A percentile compares a stretch with the other conserved stretches of the same genome.
phyloP scores from a whole-genome alignment of 1,140 invertebrate species.

The Calephelis virginiensis region DNA sequence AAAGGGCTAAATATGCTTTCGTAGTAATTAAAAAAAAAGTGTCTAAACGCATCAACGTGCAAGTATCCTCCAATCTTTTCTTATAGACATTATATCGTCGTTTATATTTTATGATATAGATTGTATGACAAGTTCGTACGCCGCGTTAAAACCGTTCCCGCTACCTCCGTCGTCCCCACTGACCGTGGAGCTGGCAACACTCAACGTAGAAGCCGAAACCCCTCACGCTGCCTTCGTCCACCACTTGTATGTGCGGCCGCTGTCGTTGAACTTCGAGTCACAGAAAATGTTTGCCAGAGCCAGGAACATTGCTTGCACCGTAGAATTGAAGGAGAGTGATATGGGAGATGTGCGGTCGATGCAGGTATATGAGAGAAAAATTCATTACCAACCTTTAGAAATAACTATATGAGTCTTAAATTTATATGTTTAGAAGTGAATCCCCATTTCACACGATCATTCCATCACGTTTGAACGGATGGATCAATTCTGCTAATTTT shows the following conservation, averaged over 20 bases:
- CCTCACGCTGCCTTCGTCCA: slow-evolving; percentile 91
- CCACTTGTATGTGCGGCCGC: slow-evolving; percentile 94
- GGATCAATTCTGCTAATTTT: too few species aligned
- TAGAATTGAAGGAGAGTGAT: slow-evolving; percentile 89
- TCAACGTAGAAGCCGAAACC: slow-evolving; percentile 86
- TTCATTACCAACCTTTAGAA: neutral
- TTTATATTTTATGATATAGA: slow-evolving; percentile 78
- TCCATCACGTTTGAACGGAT: too few species aligned
- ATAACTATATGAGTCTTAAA: too few species aligned
- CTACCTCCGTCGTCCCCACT: slow-evolving; percentile 85
- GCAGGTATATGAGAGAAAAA: slow-evolving; percentile 36
- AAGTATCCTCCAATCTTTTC: too few species aligned
- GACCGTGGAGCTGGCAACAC: slow-evolving; percentile 90
- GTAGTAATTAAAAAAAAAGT: too few species aligned
- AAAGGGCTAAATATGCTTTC: too few species aligned
- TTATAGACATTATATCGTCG: too few species aligned
- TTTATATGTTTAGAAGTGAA: too few species aligned
- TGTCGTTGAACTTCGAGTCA: slow-evolving; percentile 92
- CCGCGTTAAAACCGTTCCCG: slow-evolving; percentile 90
- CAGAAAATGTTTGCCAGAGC: slow-evolving; percentile 93
- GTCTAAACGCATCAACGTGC: too few species aligned
- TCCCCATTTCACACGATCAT: too few species aligned
- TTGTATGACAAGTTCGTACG: slow-evolving; percentile 87
- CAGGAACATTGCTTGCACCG: slow-evolving; percentile 92
- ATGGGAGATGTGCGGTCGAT: slow-evolving; percentile 58